phyloP scores from a whole-genome alignment of 2,888 invertebrate species.

The Germaria angustata region DNA sequence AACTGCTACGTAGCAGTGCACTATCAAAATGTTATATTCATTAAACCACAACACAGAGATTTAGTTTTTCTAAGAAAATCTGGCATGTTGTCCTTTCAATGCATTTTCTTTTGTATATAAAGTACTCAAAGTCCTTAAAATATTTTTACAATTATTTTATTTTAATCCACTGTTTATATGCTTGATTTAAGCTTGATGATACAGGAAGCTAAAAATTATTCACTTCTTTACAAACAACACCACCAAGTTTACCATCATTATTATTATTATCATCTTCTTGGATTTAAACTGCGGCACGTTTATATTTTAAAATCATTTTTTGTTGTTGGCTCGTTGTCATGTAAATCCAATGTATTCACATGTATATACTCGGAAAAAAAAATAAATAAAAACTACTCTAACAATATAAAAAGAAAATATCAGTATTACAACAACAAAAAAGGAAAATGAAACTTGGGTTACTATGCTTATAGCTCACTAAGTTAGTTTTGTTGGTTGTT shows the following conservation, averaged over 20 bases:
- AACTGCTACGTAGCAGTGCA: too few species aligned
- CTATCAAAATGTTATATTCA: too few species aligned
- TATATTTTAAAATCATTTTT: conserved; percentile 55
- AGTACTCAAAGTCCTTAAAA: too few species aligned
- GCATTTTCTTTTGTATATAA: too few species aligned
- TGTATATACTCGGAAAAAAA: conserved; percentile 19
- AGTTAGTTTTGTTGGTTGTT: conserved; percentile 42
- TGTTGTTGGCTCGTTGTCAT: conserved; percentile 57
- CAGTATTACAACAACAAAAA: background rate
- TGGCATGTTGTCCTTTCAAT: too few species aligned
- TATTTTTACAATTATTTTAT: background rate
- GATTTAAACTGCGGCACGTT: conserved; percentile 61
- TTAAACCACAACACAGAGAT: too few species aligned
- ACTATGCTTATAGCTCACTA: conserved; percentile 63
- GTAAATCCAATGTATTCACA: conserved; percentile 63
- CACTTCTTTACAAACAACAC: conserved; percentile 8
- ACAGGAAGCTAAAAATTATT: conserved; percentile 52
- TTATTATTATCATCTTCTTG: conserved; percentile 33
- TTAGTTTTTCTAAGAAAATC: too few species aligned
- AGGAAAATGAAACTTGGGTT: conserved; percentile 54
- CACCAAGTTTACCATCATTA: conserved; percentile 3
- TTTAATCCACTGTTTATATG: background rate
- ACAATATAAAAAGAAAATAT: conserved; percentile 9
- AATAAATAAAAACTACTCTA: conserved; percentile 2
- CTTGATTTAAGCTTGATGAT: conserved; percentile 13